These are phyloP conservation scores for Lypha dubia DNA, from an alignment of 2,888 invertebrate species.

Conservation along the genomic window DNA sequence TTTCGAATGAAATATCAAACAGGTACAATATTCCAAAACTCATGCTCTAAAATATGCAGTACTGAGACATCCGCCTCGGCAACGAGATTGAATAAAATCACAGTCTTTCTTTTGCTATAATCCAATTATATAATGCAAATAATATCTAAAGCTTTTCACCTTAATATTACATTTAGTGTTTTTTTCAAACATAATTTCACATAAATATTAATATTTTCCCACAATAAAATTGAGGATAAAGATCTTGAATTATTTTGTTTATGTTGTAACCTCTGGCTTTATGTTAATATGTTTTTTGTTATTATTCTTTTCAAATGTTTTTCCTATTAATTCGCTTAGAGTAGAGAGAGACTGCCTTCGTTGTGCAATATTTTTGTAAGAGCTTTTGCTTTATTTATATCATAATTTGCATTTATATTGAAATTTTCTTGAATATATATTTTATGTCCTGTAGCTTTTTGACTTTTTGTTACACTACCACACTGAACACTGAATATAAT, in stretches of 20 bases:
- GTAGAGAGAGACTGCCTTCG: constrained; percentile 9
- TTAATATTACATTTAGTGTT: background rate
- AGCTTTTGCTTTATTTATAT: constrained; percentile 23
- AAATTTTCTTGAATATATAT: constrained; percentile 43
- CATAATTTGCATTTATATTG: constrained; percentile 68
- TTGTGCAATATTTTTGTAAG: background rate
- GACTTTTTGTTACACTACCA: constrained; percentile 5
- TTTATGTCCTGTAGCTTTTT: background rate
- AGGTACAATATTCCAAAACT: too few relatives aligned
- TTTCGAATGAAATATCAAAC: too few relatives aligned
- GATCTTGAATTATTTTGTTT: background rate
- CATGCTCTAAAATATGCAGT: too few relatives aligned
- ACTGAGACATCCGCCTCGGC: too few relatives aligned
- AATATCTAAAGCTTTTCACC: background rate
- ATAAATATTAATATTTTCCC: constrained; percentile 33
- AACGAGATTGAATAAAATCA: too few relatives aligned
- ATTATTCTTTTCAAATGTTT: too few relatives aligned
- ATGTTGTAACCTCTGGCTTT: constrained; percentile 7
- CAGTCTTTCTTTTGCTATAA: background rate
- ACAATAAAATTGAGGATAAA: background rate
- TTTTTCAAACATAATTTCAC: background rate
- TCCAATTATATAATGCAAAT: constrained; percentile 25
- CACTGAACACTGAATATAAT: constrained; percentile 27
- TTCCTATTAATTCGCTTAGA: too few relatives aligned
- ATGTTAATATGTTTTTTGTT: constrained; percentile 12